These are phyloP conservation scores for Ameiurus melas DNA, from an alignment of 2,113 vertebrate species.

Conservation along the genomic window DNA sequence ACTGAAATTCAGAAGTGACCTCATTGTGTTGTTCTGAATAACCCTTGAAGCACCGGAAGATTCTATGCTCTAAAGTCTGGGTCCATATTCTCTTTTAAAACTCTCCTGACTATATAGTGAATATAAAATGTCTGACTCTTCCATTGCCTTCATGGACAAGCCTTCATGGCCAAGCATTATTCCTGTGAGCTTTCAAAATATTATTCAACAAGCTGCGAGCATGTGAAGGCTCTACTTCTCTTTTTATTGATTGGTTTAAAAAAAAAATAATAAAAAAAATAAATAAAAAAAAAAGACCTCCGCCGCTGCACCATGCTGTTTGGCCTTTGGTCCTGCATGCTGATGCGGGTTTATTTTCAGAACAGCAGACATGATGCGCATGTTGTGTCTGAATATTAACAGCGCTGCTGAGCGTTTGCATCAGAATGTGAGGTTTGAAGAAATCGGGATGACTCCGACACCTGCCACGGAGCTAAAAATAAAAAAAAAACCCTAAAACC, in stretches of 20 bases:
- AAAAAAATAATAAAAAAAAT: background rate
- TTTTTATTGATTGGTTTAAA: conserved; percentile 1
- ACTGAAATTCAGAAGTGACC: conserved; percentile 18
- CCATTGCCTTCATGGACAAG: conserved; percentile 13
- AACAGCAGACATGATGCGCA: conserved; percentile 25
- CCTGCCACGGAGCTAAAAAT: background rate
- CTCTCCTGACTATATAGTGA: background rate
- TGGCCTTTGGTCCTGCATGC: conserved; percentile 34
- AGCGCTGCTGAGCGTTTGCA: conserved; percentile 10
- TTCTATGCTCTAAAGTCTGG: background rate
- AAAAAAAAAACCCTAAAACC: background rate
- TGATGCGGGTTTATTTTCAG: conserved; percentile 40
- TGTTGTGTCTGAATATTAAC: conserved; percentile 22
- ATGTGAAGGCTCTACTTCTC: background rate
- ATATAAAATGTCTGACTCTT: conserved; percentile 13
- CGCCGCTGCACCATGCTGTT: conserved; percentile 5
- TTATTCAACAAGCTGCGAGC: conserved; percentile 7
- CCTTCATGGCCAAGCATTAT: conserved; percentile 24
- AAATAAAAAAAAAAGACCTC: background rate
- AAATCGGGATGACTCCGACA: background rate
- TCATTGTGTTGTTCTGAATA: background rate
- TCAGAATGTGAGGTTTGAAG: background rate
- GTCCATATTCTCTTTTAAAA: conserved; percentile 1
- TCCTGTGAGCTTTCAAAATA: conserved; percentile 22
- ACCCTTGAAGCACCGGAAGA: background rate